Evolutionary conservation across 1,140 invertebrate species (phyloP), one percentile per base, ranked within the genome.

Genomic region (Homalodisca vitripennis): DNA sequence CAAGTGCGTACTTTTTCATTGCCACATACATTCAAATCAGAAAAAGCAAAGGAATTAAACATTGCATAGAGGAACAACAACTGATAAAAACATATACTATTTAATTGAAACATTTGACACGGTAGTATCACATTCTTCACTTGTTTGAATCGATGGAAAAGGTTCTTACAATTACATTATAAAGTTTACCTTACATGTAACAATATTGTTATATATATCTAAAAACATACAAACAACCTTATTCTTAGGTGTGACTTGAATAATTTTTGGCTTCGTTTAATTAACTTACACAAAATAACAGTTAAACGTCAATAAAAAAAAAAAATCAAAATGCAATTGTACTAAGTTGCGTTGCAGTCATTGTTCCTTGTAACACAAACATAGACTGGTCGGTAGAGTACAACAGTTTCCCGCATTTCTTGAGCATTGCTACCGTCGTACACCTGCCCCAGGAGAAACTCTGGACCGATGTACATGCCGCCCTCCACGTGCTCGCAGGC

Each of bases 361-460:
- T 57, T 14, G 24, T 46, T 30, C 22, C 46, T 60, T 6, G 53
- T 66, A 31, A 70, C 69, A 57, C 64, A 60, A 24, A 88, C 84
- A 77, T 90, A 90, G 14, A 89, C 83, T 0, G 88, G 88, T 63
- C 86, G 78, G 78, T 89, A 91, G 1, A 91, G 79, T n/a, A 90
- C 84, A 12, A 84, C 78, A 2, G 82, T 77, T 71, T 84, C 83
- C 73, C 77, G 74, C 53, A 77, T 74, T 66, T 80, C 78, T 57
- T 81, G 78, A 65, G 76, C 84, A 76, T 66, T 67, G 29, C 82
- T 82, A n/a, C 90, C 90, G 78, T 93, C 91, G 77, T 93, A 93
- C 2, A 93, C 92, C 78, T 93, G 89, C 1, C 91, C 91, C 10
- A 92, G 77, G 34, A 92, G 85, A 77, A 93, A 93, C 79, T 93